Conservation (phyloP, 2,888 invertebrate genomes). For the Eristalis intricaria region DNA sequence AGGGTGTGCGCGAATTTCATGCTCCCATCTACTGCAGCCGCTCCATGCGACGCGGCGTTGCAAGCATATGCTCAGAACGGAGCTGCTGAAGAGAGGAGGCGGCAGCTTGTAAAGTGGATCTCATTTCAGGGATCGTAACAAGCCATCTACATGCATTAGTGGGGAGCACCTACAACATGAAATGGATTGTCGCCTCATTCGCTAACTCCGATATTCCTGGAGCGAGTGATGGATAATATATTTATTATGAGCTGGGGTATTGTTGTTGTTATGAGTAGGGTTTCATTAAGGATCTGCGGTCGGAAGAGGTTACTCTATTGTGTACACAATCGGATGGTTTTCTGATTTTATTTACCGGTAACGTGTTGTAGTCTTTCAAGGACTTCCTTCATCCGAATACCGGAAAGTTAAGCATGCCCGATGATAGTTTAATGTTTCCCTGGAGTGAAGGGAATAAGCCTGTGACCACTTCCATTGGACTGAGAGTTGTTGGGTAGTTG, state of each 20-base stretch:
- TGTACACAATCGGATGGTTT: not conserved
- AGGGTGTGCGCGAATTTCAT: slow-evolving; percentile 9
- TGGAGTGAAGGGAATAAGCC: not conserved
- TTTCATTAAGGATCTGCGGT: not conserved
- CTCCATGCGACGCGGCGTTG: not conserved
- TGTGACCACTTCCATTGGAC: not conserved
- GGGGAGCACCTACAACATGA: not conserved
- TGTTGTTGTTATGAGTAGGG: slow-evolving; percentile 22
- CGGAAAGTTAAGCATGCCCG: not conserved
- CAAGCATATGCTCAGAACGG: not conserved
- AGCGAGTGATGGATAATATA: not conserved
- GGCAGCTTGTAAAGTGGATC: slow-evolving; percentile 34
- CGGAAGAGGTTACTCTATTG: not conserved
- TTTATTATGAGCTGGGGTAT: no score
- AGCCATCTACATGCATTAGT: slow-evolving; percentile 25
- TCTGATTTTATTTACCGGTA: not conserved
- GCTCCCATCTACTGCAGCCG: not conserved
- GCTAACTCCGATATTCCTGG: not conserved
- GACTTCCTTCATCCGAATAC: not conserved
- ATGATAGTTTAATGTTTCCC: not conserved
- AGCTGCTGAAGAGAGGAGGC: no score
- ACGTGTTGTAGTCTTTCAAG: not conserved
- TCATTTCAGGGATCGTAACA: slow-evolving; percentile 58
- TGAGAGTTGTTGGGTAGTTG: not conserved
- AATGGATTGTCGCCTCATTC: slow-evolving; percentile 10